phyloP scores from a whole-genome alignment of 2,888 invertebrate genomes.

The Pyrochroa serraticornis region DNA sequence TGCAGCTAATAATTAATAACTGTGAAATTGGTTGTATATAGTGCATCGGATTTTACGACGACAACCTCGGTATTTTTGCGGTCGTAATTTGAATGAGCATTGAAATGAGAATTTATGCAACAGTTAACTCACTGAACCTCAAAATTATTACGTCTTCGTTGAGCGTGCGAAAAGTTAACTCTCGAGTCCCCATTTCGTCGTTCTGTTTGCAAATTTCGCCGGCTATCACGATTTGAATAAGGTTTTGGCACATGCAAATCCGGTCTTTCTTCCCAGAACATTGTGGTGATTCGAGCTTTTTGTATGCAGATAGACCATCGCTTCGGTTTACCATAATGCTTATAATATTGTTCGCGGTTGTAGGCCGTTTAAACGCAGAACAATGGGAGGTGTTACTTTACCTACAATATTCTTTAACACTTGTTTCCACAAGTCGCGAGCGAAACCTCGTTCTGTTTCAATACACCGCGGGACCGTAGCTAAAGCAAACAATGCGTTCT shows the following conservation, averaged over 20 bases:
- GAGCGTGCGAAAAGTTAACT: slow-evolving; percentile 6
- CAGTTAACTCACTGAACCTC: slow-evolving; percentile 4
- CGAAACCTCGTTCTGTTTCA: slow-evolving; percentile 18
- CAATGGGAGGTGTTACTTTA: slow-evolving; percentile 51
- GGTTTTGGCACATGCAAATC: slow-evolving; percentile 55
- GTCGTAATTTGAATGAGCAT: slow-evolving; percentile 9
- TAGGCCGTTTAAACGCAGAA: slow-evolving; percentile 43
- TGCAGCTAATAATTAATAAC: slow-evolving; percentile 16
- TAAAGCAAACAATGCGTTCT: slow-evolving; percentile 22
- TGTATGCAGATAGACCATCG: slow-evolving; percentile 50
- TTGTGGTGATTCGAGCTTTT: slow-evolving; percentile 33
- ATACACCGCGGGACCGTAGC: slow-evolving; percentile 19
- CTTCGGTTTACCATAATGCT: slow-evolving; percentile 50
- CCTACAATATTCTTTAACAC: slow-evolving; percentile 37
- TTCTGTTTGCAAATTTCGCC: slow-evolving; percentile 26
- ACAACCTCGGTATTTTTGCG: slow-evolving; percentile 9
- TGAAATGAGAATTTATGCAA: slow-evolving; percentile 15
- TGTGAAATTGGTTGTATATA: slow-evolving; percentile 20
- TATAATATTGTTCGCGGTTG: slow-evolving; percentile 48
- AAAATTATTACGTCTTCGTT: slow-evolving; percentile 11
- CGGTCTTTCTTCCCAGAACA: slow-evolving; percentile 39
- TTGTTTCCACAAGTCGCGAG: slow-evolving; percentile 33
- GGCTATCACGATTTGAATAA: slow-evolving; percentile 49
- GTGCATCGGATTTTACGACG: slow-evolving; percentile 8
- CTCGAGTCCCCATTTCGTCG: background rate